Evolutionary conservation across 1,140 invertebrate species (phyloP), one percentile per base, ranked within the genome.

Genomic region (Pinna nobilis): DNA sequence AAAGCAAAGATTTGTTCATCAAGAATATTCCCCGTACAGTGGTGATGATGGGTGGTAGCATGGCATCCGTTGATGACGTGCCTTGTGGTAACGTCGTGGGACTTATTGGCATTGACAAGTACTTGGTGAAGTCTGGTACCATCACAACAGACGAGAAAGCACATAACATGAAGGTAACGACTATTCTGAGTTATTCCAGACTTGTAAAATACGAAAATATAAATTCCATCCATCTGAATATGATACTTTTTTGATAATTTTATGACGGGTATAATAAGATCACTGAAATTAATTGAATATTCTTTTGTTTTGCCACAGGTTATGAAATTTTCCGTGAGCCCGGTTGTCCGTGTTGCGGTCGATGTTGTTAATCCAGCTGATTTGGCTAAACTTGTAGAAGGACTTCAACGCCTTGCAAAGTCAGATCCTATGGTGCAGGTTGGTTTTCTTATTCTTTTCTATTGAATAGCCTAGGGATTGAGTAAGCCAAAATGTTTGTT

Each of bases 11-110:
- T 93, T 90, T 99, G 77, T 98, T 97, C 85, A 96, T 99, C 88
- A 99, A 99, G 91, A 95, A 95, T 81, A 98, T 99, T 89, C 98
- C 99, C 79, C 91, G 97, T 91, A 99, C 98, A 32, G 97, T 99
- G 88, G 92, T 99, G 74, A 99, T 99, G 98, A 99, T 99, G 98
- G 98, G 98, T 80, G 95, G 97, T 92, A 97, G 98, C 82, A 96
- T 96, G 37, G 97, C 99, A 90, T 95, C 98, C 74, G 98, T 99
- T 88, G 97, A 99, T 90, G 97, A 99, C 92, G 97, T 99, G 74
- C 98, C 98, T 66, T 97, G 94, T 81, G 98, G 98, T 88, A 99
- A 99, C 92, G 99, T 99, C 90, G 99, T 97, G 88, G 98, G 98
- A 92, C 92, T 99, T 81, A 98, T 99, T 79, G 98, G 98, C 87